Conservation (phyloP, 2,113 vertebrate species). For the Carettochelys insculpta region DNA sequence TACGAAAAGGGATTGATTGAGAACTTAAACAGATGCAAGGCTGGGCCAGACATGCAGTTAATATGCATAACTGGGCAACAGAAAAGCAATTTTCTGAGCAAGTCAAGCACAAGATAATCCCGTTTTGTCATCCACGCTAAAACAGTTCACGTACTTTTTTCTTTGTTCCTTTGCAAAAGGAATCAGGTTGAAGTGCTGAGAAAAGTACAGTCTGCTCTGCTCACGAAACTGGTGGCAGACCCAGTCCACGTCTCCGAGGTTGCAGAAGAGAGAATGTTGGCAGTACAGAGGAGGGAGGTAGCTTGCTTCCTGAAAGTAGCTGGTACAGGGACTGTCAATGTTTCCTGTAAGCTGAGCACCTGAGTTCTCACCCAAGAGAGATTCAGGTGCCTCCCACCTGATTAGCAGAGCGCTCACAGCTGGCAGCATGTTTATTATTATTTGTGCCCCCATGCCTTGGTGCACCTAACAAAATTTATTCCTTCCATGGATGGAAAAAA, state of each 20-base stretch:
- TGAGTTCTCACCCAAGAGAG: no score
- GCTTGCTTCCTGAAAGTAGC: rapidly evolving
- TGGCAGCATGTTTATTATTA: no score
- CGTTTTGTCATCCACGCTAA: conserved; percentile 47
- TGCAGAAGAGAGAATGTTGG: rapidly evolving
- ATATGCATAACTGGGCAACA: conserved; percentile 62
- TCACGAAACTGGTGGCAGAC: rapidly evolving
- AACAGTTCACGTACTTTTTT: conserved; percentile 23
- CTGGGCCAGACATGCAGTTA: conserved; percentile 65
- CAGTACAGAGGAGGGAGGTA: rapidly evolving
- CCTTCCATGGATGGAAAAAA: no score
- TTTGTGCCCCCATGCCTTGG: no score
- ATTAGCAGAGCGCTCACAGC: no score
- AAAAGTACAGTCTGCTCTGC: rapidly evolving
- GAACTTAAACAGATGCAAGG: conserved; percentile 55
- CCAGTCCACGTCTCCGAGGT: rapidly evolving
- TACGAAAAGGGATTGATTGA: conserved; percentile 58
- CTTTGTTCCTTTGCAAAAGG: background rate
- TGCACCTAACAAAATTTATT: no score
- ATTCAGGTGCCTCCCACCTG: no score
- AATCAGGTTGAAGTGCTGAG: background rate
- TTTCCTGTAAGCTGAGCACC: no score
- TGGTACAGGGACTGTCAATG: background rate
- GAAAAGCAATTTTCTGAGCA: conserved; percentile 68
- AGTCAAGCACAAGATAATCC: conserved; percentile 69